Evolutionary conservation across 2,888 invertebrate species (phyloP), one percentile per base, ranked within the genome.

Genomic region (Zaprionus lineosus): DNA sequence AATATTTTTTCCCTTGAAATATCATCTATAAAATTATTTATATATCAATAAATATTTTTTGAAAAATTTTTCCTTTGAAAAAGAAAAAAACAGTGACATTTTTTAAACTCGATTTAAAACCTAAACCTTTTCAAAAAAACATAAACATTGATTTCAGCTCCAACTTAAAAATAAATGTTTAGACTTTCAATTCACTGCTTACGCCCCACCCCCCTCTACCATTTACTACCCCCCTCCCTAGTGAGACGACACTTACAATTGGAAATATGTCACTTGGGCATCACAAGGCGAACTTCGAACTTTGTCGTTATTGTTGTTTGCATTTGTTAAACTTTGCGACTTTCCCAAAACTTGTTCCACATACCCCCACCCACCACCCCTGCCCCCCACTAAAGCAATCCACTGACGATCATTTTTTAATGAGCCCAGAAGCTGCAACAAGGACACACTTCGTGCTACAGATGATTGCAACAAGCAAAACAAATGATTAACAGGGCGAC

Each of bases 261-360:
- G 79, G 43, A 70, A 79, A 83, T 79, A 71, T 66, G 76, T 75
- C 79, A 64, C 83, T 53, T 71, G 79, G 79, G 79, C 51, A 52
- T 37, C 60, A 34, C 60, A 55, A 50, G 55, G 46, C 19, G 24
- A 52, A 73, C 60, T 34, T 60, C 71, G 36, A 6, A 47, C 61
- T 51, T 60, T 58, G 26, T 14, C 34, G 52, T 58, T 56, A 56
- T 67, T 68, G 50, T 50, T 62, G 44, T 33, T 59, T 50, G 34
- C 8, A 28, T 39, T 51, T 55, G 63, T 9, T 29, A 53, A 70
- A 64, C 63, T 69, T 58, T 52, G 12, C 9, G 37, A 14, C 44
- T 53, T 60, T 26, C 29, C 2, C 15, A 43, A 40, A 36, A 3
- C 18, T 11, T 15, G 4, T 34, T 12, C 8, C 15, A 0, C n/a